Evolutionary conservation across 2,797 vertebrate genomes (phyloP).

Genomic region (Pangasius djambal): DNA sequence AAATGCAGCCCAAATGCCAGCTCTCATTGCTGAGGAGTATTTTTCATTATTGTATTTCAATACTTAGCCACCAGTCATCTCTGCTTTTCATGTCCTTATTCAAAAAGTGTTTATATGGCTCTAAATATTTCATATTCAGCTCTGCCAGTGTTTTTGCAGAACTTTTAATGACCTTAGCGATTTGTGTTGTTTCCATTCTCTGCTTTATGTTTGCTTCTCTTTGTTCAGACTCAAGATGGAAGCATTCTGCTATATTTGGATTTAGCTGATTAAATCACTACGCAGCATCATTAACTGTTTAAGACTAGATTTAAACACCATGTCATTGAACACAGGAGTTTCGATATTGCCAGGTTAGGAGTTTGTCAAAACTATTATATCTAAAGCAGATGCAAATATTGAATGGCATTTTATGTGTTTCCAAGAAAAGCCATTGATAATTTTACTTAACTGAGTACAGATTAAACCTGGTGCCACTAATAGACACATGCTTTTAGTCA

Average conservation of each 20-base stretch:
- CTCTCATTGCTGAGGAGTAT: conserved; percentile 29
- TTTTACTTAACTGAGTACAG: background rate
- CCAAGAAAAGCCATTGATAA: background rate
- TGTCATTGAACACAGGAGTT: conserved; percentile 23
- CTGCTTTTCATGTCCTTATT: background rate
- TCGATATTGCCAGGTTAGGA: background rate
- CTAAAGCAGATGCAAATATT: conserved; percentile 8
- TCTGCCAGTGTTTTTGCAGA: background rate
- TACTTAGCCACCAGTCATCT: background rate
- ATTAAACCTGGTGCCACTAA: conserved; percentile 3
- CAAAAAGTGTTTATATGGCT: background rate
- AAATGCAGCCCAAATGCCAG: conserved; percentile 47
- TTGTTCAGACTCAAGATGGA: conserved; percentile 42
- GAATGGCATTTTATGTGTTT: conserved; percentile 15
- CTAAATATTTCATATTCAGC: background rate
- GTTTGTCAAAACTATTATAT: conserved; percentile 2
- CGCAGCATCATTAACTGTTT: conserved; percentile 33
- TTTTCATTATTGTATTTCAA: conserved; percentile 17
- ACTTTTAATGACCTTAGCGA: background rate
- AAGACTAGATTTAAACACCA: conserved; percentile 32
- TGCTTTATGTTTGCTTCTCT: conserved; percentile 24
- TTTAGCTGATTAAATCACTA: conserved; percentile 42
- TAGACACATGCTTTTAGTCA: background rate
- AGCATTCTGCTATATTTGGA: conserved; percentile 47
- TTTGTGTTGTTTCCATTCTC: conserved; percentile 15